These are phyloP conservation scores for Halichondria panicea DNA, from an alignment of 37 sponge, comb jelly and placozoan species.

Conservation along the genomic window DNA sequence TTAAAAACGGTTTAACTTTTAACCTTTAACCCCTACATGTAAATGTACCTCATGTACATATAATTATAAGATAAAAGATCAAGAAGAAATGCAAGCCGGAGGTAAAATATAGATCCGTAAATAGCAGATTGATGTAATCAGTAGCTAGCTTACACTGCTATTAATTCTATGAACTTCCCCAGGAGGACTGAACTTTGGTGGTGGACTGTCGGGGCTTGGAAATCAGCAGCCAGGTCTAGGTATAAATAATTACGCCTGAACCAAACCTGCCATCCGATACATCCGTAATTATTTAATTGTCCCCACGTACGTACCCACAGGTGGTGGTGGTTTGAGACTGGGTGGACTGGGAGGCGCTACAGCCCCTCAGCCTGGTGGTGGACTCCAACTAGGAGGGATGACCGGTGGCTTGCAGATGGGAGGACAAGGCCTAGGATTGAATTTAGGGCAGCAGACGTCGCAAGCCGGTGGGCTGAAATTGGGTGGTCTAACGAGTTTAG, in stretches of 20 bases:
- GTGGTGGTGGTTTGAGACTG: slow-evolving; percentile 7
- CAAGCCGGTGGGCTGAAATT: slow-evolving; percentile 16
- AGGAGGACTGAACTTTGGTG: slow-evolving; percentile 29
- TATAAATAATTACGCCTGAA: neutral
- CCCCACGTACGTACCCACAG: too few relatives aligned
- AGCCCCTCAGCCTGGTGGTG: slow-evolving; percentile 5
- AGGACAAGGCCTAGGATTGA: slow-evolving; percentile 8
- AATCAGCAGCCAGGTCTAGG: neutral
- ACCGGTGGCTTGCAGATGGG: neutral
- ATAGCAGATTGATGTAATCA: too few relatives aligned
- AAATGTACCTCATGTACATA: too few relatives aligned
- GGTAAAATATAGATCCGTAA: too few relatives aligned
- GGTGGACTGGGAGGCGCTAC: neutral
- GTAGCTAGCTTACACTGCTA: too few relatives aligned
- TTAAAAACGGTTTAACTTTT: too few relatives aligned
- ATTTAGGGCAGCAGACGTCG: neutral
- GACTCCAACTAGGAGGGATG: neutral
- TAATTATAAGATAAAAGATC: too few relatives aligned
- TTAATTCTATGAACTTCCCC: too few relatives aligned
- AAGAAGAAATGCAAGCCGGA: too few relatives aligned
- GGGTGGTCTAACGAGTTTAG: neutral
- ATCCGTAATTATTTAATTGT: too few relatives aligned
- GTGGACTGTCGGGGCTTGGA: neutral
- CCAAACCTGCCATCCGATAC: neutral
- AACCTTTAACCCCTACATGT: too few relatives aligned